Conservation (phyloP, 2,797 vertebrate genomes). For the Choloepus didactylus region DNA sequence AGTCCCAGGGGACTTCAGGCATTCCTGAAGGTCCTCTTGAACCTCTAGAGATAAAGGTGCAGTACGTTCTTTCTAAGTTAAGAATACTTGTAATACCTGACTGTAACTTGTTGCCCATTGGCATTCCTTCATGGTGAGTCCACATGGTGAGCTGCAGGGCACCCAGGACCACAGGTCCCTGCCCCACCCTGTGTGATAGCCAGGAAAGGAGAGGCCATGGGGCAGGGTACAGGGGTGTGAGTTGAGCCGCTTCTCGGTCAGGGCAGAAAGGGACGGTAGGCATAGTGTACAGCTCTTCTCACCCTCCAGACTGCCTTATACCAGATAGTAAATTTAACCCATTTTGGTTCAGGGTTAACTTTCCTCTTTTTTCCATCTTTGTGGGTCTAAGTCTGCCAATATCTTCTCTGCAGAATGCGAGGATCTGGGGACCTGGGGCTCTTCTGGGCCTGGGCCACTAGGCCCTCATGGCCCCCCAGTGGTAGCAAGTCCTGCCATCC, state of each 20-base stretch:
- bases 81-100: neutral
- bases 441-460: neutral
- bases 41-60: neutral
- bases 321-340: neutral
- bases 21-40: neutral
- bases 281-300: neutral
- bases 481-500: neutral
- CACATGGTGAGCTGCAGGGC: neutral
- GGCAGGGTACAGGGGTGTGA: accelerated
- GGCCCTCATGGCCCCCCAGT: neutral
- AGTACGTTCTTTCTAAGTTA: accelerated
- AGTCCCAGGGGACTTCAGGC: neutral
- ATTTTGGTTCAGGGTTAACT: neutral
- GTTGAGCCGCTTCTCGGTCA: neutral
- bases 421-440: neutral
- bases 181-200: accelerated
- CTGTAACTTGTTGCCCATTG: neutral
- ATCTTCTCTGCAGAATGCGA: neutral
- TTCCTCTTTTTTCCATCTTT: neutral
- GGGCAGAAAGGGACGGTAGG: accelerated
- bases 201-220: neutral
- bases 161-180: neutral
- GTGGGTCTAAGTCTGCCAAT: neutral
- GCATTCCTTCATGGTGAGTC: neutral
- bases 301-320: neutral